Evolutionary conservation across 2,888 invertebrate genomes (phyloP).

Genomic region (Lochmaea crataegi): DNA sequence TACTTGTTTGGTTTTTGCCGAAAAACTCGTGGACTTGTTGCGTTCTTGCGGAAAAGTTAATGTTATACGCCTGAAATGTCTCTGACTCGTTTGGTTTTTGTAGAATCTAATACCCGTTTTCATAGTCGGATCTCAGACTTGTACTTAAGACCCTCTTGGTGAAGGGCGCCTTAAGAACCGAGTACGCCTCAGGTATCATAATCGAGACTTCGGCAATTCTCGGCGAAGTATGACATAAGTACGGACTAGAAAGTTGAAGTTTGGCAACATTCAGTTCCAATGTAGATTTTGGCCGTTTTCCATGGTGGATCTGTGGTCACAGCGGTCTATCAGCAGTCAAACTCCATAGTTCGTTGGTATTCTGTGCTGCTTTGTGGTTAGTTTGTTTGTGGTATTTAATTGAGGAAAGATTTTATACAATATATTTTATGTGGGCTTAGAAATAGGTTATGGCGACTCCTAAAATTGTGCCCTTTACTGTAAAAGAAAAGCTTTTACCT

Average conservation of each 20-base stretch:
- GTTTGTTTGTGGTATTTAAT: not conserved
- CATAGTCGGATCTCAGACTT: too few species aligned
- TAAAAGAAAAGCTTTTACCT: too few species aligned
- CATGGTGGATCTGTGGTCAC: slow-evolving; percentile 1
- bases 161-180: slow-evolving; percentile 13
- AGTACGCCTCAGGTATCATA: slow-evolving; percentile 22
- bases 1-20: too few species aligned
- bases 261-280: slow-evolving; percentile 3
- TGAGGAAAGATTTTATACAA: too few species aligned
- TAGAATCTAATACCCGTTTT: too few species aligned
- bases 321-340: slow-evolving; percentile 7
- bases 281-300: not conserved
- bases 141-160: not conserved
- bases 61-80: too few species aligned
- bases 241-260: slow-evolving; percentile 13
- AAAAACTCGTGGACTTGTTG: too few species aligned
- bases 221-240: slow-evolving; percentile 9
- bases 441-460: too few species aligned
- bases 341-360: slow-evolving; percentile 5
- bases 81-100: too few species aligned
- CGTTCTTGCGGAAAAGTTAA: too few species aligned
- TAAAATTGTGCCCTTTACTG: too few species aligned
- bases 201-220: slow-evolving; percentile 19
- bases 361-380: slow-evolving; percentile 9
- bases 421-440: too few species aligned